Conservation (phyloP, 2,888 invertebrate genomes). For the Barypeithes pellucidus region DNA sequence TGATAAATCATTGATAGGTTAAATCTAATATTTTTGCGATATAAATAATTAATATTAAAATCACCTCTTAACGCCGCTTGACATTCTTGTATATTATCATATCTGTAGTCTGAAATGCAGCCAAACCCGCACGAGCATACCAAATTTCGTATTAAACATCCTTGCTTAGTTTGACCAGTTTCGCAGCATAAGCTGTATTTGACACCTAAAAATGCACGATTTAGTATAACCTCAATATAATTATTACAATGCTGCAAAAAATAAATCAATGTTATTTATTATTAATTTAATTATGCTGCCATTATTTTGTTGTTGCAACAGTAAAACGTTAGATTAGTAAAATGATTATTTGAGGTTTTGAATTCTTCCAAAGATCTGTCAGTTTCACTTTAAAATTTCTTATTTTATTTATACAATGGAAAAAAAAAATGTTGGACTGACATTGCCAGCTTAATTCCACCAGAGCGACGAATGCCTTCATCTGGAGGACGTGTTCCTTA, state of each 20-base stretch:
- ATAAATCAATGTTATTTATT: too few species aligned
- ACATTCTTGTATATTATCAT: conserved; percentile 76
- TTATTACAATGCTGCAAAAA: too few species aligned
- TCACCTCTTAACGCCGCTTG: conserved; percentile 77
- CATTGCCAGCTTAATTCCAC: too few species aligned
- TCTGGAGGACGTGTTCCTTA: too few species aligned
- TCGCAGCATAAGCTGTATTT: conserved; percentile 72
- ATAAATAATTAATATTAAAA: background rate
- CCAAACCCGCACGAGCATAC: conserved; percentile 79
- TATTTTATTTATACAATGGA: too few species aligned
- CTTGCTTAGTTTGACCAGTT: conserved; percentile 74
- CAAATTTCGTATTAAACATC: conserved; percentile 78
- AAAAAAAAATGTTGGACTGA: too few species aligned
- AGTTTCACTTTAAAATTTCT: too few species aligned
- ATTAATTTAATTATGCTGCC: background rate
- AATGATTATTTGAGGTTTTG: too few species aligned
- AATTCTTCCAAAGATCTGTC: too few species aligned
- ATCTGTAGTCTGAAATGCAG: conserved; percentile 79
- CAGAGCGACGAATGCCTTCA: too few species aligned
- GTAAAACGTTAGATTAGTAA: too few species aligned
- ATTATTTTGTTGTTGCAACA: background rate
- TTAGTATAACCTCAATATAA: too few species aligned
- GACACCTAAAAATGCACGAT: conserved; percentile 58
- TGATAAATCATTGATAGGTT: background rate
- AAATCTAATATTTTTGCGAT: background rate